These are phyloP conservation scores for Eupithecia subfuscata DNA, from an alignment of 2,888 invertebrate genomes.

Conservation along the genomic window DNA sequence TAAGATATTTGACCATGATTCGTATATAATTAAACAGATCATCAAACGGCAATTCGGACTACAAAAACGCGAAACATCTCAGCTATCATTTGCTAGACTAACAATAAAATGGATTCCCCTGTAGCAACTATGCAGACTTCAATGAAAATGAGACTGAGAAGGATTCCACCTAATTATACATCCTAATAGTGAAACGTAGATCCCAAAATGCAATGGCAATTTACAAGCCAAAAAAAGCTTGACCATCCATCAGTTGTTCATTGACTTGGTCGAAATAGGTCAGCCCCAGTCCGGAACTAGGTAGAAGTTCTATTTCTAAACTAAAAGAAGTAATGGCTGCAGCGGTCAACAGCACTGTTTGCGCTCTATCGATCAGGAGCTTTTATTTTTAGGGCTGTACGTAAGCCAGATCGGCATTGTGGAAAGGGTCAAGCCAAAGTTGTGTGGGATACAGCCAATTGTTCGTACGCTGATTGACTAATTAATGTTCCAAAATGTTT, in stretches of 20 bases:
- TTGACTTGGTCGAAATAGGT: conserved; percentile 70
- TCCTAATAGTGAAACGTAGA: conserved; percentile 12
- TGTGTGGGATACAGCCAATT: neutral
- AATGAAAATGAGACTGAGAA: neutral
- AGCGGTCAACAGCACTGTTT: conserved; percentile 33
- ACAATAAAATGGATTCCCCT: neutral
- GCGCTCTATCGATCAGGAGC: neutral
- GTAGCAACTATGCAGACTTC: neutral
- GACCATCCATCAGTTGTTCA: conserved; percentile 62
- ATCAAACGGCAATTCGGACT: neutral
- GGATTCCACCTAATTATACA: neutral
- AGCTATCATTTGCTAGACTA: too few relatives aligned
- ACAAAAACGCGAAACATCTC: neutral
- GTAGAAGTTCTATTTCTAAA: conserved; percentile 61
- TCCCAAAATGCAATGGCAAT: conserved; percentile 17
- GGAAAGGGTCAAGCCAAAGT: neutral
- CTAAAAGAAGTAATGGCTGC: conserved; percentile 46
- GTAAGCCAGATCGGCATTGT: neutral
- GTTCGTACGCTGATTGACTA: neutral
- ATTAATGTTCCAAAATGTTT: too few relatives aligned
- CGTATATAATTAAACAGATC: too few relatives aligned
- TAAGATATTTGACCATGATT: neutral
- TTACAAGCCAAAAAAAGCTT: conserved; percentile 22
- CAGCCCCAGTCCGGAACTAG: conserved; percentile 67
- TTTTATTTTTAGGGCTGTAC: conserved; percentile 15